Conservation (phyloP, 2,888 invertebrate genomes). For the Lobophora halterata region DNA sequence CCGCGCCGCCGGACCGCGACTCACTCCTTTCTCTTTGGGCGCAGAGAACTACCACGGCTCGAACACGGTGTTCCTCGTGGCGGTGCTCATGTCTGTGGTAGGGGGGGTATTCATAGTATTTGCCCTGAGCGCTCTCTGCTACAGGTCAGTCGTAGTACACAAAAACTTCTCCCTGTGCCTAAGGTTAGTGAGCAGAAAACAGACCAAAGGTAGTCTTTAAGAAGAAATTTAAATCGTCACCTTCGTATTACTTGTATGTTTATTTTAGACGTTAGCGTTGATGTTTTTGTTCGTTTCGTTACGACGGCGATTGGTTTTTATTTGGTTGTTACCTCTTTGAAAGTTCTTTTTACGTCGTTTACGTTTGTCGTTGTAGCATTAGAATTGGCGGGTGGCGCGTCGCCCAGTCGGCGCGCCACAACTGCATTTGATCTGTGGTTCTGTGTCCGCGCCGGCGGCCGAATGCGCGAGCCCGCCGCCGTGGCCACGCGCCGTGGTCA, state of each 20-base stretch:
- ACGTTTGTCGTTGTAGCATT: slow-evolving; percentile 77
- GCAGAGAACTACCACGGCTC: slow-evolving; percentile 98
- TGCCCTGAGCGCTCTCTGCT: slow-evolving; percentile 99
- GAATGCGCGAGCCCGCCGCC: slow-evolving; percentile 40
- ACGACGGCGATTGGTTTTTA: slow-evolving; percentile 73
- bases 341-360: slow-evolving; percentile 68
- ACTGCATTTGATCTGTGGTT: slow-evolving; percentile 81
- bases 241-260: slow-evolving; percentile 80
- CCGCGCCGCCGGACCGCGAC: slow-evolving; percentile 40
- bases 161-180: slow-evolving; percentile 99
- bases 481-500: slow-evolving; percentile 43
- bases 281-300: slow-evolving; percentile 74
- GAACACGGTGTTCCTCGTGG: slow-evolving; percentile 98
- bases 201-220: slow-evolving; percentile 85
- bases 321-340: slow-evolving; percentile 56
- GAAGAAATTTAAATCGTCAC: slow-evolving; percentile 80
- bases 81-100: slow-evolving; percentile 99
- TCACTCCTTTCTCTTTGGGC: slow-evolving; percentile 73
- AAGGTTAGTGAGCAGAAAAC: slow-evolving; percentile 97
- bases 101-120: slow-evolving; percentile 99
- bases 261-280: slow-evolving; percentile 79
- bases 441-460: slow-evolving; percentile 71
- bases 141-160: slow-evolving; percentile 99
- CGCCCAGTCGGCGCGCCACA: slow-evolving; percentile 64
- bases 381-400: slow-evolving; percentile 73